A percentile compares a stretch with the other conserved stretches of the same genome.
Conservation (phyloP, 2,797 vertebrate species). For the Heterohyrax brucei region DNA sequence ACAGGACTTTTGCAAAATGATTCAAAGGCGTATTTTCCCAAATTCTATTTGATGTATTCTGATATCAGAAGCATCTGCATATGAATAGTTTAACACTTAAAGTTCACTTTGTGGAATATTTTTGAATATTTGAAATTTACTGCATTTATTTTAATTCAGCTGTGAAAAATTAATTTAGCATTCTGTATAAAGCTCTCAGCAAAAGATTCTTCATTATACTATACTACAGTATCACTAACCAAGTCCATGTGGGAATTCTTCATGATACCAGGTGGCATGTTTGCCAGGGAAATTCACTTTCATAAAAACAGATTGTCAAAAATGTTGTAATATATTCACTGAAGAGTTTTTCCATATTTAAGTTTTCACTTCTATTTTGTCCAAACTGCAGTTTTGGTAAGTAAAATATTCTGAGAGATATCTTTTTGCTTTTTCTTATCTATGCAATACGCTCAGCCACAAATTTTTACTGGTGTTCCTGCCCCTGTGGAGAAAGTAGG, state of each 20-base stretch:
- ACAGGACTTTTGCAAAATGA: background rate
- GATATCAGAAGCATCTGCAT: background rate
- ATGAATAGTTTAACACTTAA: background rate
- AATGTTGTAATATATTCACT: background rate
- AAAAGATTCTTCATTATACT: background rate
- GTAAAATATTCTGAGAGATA: background rate
- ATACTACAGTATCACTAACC: background rate
- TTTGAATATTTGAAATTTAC: slow-evolving; percentile 45
- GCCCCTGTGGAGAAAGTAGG: background rate
- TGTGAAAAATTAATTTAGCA: background rate
- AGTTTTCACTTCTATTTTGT: slow-evolving; percentile 4
- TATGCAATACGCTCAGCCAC: background rate
- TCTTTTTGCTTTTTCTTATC: background rate
- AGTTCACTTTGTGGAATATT: background rate
- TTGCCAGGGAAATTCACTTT: background rate
- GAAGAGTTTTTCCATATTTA: background rate
- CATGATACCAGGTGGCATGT: background rate
- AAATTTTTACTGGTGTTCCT: background rate
- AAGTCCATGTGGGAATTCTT: background rate
- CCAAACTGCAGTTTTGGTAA: slow-evolving; percentile 11
- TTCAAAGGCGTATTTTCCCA: background rate
- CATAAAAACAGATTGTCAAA: background rate
- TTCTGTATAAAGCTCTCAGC: background rate
- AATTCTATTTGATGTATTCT: slow-evolving; percentile 18
- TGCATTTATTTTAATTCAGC: background rate